These are phyloP conservation scores for Cnemophilus loriae DNA, from an alignment of 2,113 vertebrate genomes.

Conservation along the genomic window DNA sequence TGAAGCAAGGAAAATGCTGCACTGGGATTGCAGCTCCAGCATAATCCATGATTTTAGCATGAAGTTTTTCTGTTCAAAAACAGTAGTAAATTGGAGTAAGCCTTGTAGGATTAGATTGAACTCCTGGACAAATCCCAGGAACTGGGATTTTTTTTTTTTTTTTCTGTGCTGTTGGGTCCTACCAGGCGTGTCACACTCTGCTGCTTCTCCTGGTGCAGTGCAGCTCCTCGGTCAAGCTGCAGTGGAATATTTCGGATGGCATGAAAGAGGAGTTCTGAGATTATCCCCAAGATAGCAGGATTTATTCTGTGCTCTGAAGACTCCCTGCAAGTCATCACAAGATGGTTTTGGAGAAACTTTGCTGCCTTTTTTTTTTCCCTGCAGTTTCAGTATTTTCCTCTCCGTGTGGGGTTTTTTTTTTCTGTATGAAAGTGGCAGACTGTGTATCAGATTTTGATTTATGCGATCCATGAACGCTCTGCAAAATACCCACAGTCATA, in stretches of 20 bases:
- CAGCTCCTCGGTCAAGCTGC: not conserved
- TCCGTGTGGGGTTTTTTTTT: not conserved
- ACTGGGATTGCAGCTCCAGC: not conserved
- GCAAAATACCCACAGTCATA: conserved; percentile 53
- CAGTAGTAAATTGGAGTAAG: not conserved
- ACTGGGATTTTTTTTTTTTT: too few species aligned
- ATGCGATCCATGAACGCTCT: not conserved
- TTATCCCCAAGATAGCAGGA: not conserved
- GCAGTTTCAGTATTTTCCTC: not conserved
- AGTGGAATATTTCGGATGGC: not conserved
- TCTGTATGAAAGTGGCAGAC: not conserved
- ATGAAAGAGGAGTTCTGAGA: not conserved
- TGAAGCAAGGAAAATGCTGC: not conserved
- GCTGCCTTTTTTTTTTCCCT: not conserved
- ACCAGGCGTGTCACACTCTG: accelerated
- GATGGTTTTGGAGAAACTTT: conserved; percentile 24
- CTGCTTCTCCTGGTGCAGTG: not conserved
- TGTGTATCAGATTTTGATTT: conserved; percentile 49
- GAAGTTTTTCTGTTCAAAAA: not conserved
- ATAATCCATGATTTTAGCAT: not conserved
- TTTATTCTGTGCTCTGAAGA: not conserved
- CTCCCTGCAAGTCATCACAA: not conserved
- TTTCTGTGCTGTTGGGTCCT: not conserved
- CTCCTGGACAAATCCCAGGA: not conserved
- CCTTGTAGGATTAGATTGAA: not conserved